Base-by-base conservation (phyloP, 2,113 vertebrate genomes). In the Aldabrachelys gigantea region DNA sequence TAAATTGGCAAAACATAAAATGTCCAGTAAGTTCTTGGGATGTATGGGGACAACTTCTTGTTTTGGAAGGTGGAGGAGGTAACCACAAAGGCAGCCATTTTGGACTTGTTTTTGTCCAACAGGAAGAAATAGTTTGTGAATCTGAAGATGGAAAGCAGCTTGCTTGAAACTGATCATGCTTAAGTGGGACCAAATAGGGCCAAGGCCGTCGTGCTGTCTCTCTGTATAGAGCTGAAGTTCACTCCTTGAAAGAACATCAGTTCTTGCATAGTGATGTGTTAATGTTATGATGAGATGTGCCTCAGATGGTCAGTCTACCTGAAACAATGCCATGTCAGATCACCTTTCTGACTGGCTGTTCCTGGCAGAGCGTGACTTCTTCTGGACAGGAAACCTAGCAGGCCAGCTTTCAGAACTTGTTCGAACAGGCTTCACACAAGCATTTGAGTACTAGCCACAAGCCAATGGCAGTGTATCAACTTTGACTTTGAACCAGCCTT, bases 321-420 rank as follows among this genome's bases (percentile, higher is more conserved):
- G 16, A n/a, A 69, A 69, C 17, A n/a, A 35, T 69, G 35, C 65
- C 65, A 69, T 69, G 35, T n/a, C 17, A 19, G 65, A n/a, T n/a
- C 16, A 21, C 17, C 35, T 54, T 80, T 24, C 57, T 44, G 83
- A 2, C 49, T 13, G 57, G 62, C 29, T 76, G 47, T 38, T 80
- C 5, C 78, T 9, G 27, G 22, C 22, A 75, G 19, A 69, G 35
- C 1, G 35, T 69, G 65, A 35, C 12, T 76, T 50, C 1, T 0
- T 41, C 0, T 13, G 2, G 12, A 44, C 72, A 25, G 38, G 21
- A 47, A 47, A 47, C 5, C 81, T 82, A 56, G 10, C 5, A 62
- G 81, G 29, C 19, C 35, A 50, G 25, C 10, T 25, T 79, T 88
- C 56, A 59, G 47, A 13, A 65, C 22, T 59, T 2, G 44, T 95